Percentiles rank a stretch among this genome's conserved stretches.
These are phyloP conservation scores for Trididemnum clinides DNA, from an alignment of 23 tunicate genomes.

Conservation along the genomic window DNA sequence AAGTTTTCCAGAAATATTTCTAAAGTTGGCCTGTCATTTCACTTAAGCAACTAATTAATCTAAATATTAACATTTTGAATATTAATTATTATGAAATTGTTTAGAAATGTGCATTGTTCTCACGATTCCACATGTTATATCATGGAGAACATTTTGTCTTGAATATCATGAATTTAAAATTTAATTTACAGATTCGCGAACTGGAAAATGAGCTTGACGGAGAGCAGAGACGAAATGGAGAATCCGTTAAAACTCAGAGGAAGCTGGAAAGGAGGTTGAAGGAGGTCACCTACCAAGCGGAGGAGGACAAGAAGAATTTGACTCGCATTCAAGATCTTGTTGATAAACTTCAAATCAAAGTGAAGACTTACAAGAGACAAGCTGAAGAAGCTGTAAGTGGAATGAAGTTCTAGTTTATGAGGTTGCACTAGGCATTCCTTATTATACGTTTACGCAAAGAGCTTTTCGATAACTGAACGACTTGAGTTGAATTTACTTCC, in stretches of 20 bases:
- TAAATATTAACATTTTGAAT: too few relatives aligned
- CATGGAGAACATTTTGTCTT: too few relatives aligned
- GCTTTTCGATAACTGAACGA: too few relatives aligned
- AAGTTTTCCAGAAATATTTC: too few relatives aligned
- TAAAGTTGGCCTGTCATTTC: too few relatives aligned
- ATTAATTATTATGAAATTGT: too few relatives aligned
- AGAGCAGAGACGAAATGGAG: slow-evolving; percentile 93
- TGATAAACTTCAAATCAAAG: slow-evolving; percentile 95
- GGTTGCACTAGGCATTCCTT: too few relatives aligned
- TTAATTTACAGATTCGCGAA: slow-evolving; percentile 73
- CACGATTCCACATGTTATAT: too few relatives aligned
- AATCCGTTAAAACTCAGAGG: slow-evolving; percentile 72
- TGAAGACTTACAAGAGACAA: slow-evolving; percentile 98
- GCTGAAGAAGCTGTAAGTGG: slow-evolving; percentile 94
- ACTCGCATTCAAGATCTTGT: slow-evolving; percentile 92
- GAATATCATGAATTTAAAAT: too few relatives aligned
- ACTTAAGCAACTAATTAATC: too few relatives aligned
- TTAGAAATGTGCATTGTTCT: not conserved
- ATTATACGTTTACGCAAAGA: too few relatives aligned
- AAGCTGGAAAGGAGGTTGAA: slow-evolving; percentile 72
- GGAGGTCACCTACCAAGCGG: slow-evolving; percentile 78
- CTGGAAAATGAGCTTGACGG: slow-evolving; percentile 92
- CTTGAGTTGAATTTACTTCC: too few relatives aligned
- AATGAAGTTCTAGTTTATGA: not conserved
- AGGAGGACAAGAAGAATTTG: slow-evolving; percentile 97